Conservation (phyloP, 1,140 invertebrate genomes). For the Sitodiplosis mosellana region DNA sequence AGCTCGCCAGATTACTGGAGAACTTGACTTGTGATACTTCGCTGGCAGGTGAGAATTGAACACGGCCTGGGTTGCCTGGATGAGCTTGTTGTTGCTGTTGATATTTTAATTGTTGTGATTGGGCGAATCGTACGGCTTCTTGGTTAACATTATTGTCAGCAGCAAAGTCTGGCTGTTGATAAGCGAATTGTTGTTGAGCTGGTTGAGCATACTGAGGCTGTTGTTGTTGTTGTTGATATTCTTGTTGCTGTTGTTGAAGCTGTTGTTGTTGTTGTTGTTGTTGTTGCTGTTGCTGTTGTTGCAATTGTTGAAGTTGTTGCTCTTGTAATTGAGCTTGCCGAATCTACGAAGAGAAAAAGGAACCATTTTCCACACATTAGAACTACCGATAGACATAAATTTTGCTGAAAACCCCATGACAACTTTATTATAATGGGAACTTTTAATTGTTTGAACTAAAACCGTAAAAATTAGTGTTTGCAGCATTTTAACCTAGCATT, state of each 20-base stretch:
- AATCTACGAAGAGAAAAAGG: too few relatives aligned
- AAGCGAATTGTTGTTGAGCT: background rate
- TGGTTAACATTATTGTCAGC: too few relatives aligned
- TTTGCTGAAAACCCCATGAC: too few relatives aligned
- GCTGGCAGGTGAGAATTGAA: conserved; percentile 11
- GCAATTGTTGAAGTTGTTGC: conserved; percentile 7
- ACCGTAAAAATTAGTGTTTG: too few relatives aligned
- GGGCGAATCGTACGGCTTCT: too few relatives aligned
- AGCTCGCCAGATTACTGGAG: conserved; percentile 10
- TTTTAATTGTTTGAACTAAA: too few relatives aligned
- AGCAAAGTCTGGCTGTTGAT: background rate
- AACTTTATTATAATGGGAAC: too few relatives aligned
- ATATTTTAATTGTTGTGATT: background rate
- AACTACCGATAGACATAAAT: too few relatives aligned
- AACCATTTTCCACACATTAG: too few relatives aligned
- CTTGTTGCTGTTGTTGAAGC: background rate
- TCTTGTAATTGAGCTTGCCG: conserved; percentile 2
- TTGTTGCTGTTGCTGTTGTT: conserved; percentile 4
- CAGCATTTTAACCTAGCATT: too few relatives aligned
- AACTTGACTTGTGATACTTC: conserved; percentile 18
- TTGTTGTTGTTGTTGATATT: conserved; percentile 1
- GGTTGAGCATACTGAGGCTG: background rate
- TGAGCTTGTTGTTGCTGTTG: background rate
- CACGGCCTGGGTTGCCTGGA: background rate
- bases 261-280: conserved; percentile 1